Percentiles rank a stretch among this genome's conserved stretches.
Evolutionary conservation across 2,797 vertebrate species (phyloP).

Genomic region (Stomatorhinus walkeri): DNA sequence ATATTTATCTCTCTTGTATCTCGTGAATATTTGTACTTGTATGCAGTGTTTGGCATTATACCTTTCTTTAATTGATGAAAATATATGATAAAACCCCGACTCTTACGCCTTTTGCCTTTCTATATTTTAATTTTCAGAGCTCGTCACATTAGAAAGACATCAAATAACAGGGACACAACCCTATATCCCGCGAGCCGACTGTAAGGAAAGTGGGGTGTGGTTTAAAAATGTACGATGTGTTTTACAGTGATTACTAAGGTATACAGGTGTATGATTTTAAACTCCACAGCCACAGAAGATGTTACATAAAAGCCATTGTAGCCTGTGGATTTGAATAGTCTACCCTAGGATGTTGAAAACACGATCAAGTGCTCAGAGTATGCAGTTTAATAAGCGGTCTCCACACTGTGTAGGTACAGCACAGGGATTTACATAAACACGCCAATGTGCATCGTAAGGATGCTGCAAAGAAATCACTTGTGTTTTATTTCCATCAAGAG

Average conservation of each 20-base stretch:
- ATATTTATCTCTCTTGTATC: background rate
- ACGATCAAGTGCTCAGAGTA: background rate
- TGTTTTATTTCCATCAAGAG: background rate
- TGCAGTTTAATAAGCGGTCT: background rate
- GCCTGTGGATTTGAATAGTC: background rate
- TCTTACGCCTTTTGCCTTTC: background rate
- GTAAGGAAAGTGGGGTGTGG: background rate
- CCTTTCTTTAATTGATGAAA: background rate
- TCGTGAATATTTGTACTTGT: background rate
- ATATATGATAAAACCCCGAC: background rate
- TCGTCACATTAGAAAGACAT: background rate
- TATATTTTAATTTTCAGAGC: background rate
- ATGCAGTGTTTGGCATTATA: background rate
- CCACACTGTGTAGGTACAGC: background rate
- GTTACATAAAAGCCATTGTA: background rate
- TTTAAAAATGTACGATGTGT: background rate
- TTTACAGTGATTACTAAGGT: background rate
- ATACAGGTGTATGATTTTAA: background rate
- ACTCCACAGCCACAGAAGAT: background rate
- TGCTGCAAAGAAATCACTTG: background rate
- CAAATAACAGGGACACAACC: background rate
- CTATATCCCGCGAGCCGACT: background rate
- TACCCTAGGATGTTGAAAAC: background rate
- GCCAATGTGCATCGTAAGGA: background rate
- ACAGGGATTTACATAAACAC: background rate